Percentiles rank a stretch among this genome's conserved stretches.
phyloP scores from a whole-genome alignment of 2,888 invertebrate species.

The Aquatica leii region DNA sequence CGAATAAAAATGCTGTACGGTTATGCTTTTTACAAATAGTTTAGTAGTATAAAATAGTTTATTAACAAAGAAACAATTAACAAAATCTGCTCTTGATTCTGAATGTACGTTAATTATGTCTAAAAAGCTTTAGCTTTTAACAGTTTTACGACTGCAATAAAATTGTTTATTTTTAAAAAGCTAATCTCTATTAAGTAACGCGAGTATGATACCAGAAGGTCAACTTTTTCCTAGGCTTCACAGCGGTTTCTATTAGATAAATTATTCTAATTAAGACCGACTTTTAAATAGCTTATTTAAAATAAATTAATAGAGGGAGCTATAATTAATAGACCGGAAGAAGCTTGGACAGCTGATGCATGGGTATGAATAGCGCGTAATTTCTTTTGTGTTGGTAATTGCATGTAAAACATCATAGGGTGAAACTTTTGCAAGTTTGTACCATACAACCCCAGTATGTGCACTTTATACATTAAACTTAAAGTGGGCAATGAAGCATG shows the following conservation, averaged over 20 bases:
- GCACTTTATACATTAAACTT: constrained; percentile 21
- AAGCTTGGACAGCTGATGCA: constrained; percentile 22
- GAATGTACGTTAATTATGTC: too few relatives aligned
- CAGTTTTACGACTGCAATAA: neutral
- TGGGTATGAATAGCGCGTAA: constrained; percentile 18
- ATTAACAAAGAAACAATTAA: too few relatives aligned
- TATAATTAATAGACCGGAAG: constrained; percentile 34
- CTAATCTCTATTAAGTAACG: neutral
- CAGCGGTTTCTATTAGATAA: constrained; percentile 18
- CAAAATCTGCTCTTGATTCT: too few relatives aligned
- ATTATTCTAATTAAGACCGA: constrained; percentile 26
- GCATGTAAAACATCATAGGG: constrained; percentile 22
- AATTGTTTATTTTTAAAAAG: neutral
- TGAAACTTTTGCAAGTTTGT: constrained; percentile 24
- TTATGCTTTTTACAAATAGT: too few relatives aligned
- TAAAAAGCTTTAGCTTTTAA: too few relatives aligned
- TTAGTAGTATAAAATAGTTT: too few relatives aligned
- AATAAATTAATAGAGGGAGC: constrained; percentile 26
- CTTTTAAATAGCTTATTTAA: constrained; percentile 30
- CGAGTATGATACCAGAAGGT: neutral
- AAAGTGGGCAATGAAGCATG: constrained; percentile 20
- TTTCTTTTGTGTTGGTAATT: constrained; percentile 27
- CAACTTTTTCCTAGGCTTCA: neutral
- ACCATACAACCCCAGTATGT: constrained; percentile 20
- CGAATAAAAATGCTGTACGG: too few relatives aligned